Base-by-base conservation (phyloP, 2,113 vertebrate species). In the Vireo altiloquus region DNA sequence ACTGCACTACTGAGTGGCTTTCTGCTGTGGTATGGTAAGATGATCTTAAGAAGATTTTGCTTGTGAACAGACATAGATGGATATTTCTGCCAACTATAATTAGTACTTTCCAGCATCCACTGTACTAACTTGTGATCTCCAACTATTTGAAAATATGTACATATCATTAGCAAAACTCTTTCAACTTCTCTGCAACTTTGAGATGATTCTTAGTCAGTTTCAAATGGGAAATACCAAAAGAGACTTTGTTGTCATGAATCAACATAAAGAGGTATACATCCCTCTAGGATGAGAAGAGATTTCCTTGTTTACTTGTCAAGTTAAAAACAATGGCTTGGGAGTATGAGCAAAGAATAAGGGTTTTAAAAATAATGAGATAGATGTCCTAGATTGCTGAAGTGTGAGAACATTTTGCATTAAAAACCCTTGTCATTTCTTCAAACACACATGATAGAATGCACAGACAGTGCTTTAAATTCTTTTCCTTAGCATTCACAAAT, bases 291-390 rank as follows among this genome's bases (percentile, higher is more conserved):
- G 39, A 83, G 47, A 93, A 69, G 80, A 61, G 4, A 47, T 95
- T 72, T 79, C 9, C 46, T 54, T 91, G 37, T 74, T 92, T 91
- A 74, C 93, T 89, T 89, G 85, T 92, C 90, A 95, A 65, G 87
- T 69, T 82, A 89, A 83, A 93, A 94, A 3, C 22, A 90, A 68
- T 81, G 23, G 6, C 2, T 92, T 85, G 24, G 13, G 39, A 54
- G 5, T 44, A 63, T 59, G 11, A 94, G 25, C 23, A 80, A 87
- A 82, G 71, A 87, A 88, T 46, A 84, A 66, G 6, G 1, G 6
- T 27, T 92, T 94, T 63, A 74, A 93, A 90, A 96, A 59, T 92
- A 92, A 94, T 82, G 83, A 94, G 70, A 22, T n/a, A 76, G 49
- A 69, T 92, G 74, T 72, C 86, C 77, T 52, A 89, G 86, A 77